Base-by-base conservation (phyloP, 2,113 vertebrate species). In the Peucedramus taeniatus region DNA sequence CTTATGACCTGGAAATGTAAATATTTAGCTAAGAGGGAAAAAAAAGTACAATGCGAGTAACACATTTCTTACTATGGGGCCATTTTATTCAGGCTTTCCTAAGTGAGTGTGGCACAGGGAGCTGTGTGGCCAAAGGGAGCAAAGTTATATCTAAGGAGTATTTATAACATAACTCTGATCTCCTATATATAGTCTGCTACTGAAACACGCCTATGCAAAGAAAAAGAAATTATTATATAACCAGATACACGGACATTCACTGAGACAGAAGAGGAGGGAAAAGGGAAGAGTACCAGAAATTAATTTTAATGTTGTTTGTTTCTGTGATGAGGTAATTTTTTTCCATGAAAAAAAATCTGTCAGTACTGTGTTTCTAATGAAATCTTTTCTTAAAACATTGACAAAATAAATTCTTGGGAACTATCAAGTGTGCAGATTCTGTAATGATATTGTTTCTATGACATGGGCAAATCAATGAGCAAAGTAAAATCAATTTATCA, bases 401-500 rank as follows among this genome's bases (percentile, higher is more conserved):
- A 31, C 49, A 70, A 77, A 77, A 77, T 56, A 37, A 54, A 83
- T 90, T 83, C 56, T 53, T 83, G 27, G 56, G 42, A 56, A 37
- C 69, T 94, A 83, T 92, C 74, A 94, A 68, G 70, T 93, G 86
- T 89, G 92, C 74, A 96, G 70, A 96, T 96, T 90, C 54, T 85
- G 44, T 92, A 91, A 93, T 86, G 57, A 53, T 93, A 86, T 91
- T 95, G 53, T 95, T 96, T 76, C 57, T 84, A 69, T 59, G 60
- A 82, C 74, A 96, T 57, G 83, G 85, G 28, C 49, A 96, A 95
- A 87, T 96, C 95, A 96, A 50, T 66, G n/a, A 96, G 79, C 39
- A 87, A 93, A 96, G 92, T 91, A 61, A 95, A 97, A 89, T 92
- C 84, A 83, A 74, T 96, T 97, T 96, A 83, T 96, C 83, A 79